Base-by-base conservation (phyloP, 1,140 invertebrate genomes). In the Laupala kohalensis region DNA sequence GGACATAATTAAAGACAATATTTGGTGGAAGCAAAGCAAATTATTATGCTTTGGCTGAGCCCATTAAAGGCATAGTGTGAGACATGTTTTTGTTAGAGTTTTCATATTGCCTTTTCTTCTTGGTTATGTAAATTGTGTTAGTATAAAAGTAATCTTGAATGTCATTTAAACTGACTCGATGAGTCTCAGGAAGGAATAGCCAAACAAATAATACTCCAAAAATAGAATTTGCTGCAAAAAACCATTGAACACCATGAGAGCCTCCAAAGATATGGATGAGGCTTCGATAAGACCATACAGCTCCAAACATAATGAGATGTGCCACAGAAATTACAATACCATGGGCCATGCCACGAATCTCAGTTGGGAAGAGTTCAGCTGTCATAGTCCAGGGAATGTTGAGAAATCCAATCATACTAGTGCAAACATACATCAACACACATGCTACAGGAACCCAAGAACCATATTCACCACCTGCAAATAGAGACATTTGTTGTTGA, bases 151-250 rank as follows among this genome's bases (percentile, higher is more conserved):
- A 86, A n/a, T 84, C 80, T 73, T 87, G 84, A 73, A 92, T 90
- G 76, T 91, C 88, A 3, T 84, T 84, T 1, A 90, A 78, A 70
- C 86, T 86, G 76, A 86, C 89, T 15, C 83, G 84, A 77, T 90
- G 89, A 0, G 90, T 92, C 79, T 92, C 90, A 0, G 90, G 90
- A 15, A 92, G 79, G 75, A 88, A 81, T 12, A 89, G 75, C 72
- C 83, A 85, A 6, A 87, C 85, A 75, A 87, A 89, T 3, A 86
- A 74, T 0, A 83, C 76, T 3, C 86, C 84, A 0, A 84, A 74
- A 2, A 89, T 73, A 0, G 87, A 86, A 64, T 90, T 78, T 0
- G 81, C 84, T 4, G 89, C 83, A 78, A 92, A 93, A 71, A 91
- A 84, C 83, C 86, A 89, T 75, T 89, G 89, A 26, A 86, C 81